Evolutionary conservation across 2,888 invertebrate genomes (phyloP).

Genomic region (Drosophila testacea): DNA sequence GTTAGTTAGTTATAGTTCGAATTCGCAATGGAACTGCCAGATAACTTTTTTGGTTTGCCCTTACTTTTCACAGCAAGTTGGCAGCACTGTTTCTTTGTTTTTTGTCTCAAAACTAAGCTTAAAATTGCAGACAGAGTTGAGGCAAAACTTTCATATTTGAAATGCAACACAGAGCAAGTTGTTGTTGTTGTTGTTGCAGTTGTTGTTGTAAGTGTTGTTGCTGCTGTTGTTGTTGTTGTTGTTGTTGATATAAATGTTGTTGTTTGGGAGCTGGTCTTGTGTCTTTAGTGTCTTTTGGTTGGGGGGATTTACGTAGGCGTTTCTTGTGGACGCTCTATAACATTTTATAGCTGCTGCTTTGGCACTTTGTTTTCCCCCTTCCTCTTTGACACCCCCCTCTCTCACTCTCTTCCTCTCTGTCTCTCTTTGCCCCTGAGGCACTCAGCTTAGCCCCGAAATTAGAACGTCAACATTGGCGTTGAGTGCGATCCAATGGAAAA

Average conservation of each 20-base stretch:
- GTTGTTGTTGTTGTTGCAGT: slow-evolving; percentile 9
- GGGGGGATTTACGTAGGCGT: slow-evolving; percentile 49
- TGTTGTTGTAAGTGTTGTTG: slow-evolving; percentile 10
- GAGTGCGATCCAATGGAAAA: slow-evolving; percentile 50
- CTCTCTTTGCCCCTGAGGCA: slow-evolving; percentile 1
- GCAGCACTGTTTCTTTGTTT: slow-evolving; percentile 20
- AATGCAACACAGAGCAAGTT: slow-evolving; percentile 44
- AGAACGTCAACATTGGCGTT: slow-evolving; percentile 52
- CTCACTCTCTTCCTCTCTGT: background rate
- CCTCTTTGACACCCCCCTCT: background rate
- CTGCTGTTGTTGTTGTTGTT: background rate
- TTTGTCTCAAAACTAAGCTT: slow-evolving; percentile 31
- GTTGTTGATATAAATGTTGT: slow-evolving; percentile 2
- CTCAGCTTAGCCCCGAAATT: slow-evolving; percentile 55
- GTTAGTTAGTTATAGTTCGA: slow-evolving; percentile 13
- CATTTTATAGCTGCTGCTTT: slow-evolving; percentile 37
- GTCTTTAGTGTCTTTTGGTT: slow-evolving; percentile 40
- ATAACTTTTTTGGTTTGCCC: background rate
- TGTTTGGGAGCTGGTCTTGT: slow-evolving; percentile 28
- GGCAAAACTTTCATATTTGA: slow-evolving; percentile 57
- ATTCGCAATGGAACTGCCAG: slow-evolving; percentile 2
- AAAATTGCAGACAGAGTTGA: slow-evolving; percentile 25
- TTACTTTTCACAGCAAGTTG: slow-evolving; percentile 30
- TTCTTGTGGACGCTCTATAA: slow-evolving; percentile 52
- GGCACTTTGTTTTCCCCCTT: slow-evolving; percentile 1